Base-by-base conservation (phyloP, 2,797 vertebrate species). In the Falco biarmicus region DNA sequence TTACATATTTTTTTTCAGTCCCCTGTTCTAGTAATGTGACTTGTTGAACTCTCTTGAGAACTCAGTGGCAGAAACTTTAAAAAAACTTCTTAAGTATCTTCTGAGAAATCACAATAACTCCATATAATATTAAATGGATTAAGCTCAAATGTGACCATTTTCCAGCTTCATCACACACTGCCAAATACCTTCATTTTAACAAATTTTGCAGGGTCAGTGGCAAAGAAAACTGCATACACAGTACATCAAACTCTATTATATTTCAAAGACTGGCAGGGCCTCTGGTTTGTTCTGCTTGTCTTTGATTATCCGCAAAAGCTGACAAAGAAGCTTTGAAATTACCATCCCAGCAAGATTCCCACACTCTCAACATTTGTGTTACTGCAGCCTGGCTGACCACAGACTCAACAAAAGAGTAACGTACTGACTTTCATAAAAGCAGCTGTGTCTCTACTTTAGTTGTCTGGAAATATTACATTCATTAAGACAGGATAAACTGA, bases 331-430 rank as follows among this genome's bases (percentile, higher is more conserved):
- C 84, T 94, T 74, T 94, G 81, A 94, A 96, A 79, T 74, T 53
- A 63, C 56, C 47, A 91, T 70, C 24, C 79, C 83, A 93, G 54
- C n/a, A 84, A 64, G 41, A 90, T 94, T 96, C 93, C 73, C 93
- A 94, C 91, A 81, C 61, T 91, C 43, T 22, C 9, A 0, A 3
- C 63, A 65, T 80, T 68, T 76, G 65, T 57, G 34, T 91, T 94
- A 65, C 43, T 69, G 57, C 47, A 89, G 89, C 69, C 76, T 93
- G 84, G 47, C 50, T 75, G 93, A 81, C 73, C 91, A 90, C 73
- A 96, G 95, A 91, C 94, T 90, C 96, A 96, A 96, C 92, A 95
- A 39, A 26, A 64, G 60, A 68, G 15, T n/a, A 59, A 75, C 34
- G 74, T 24, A 20, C 9, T 56, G 68, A 80, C 82, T 89, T 74